Percentiles rank a stretch among this genome's conserved stretches.
These are phyloP conservation scores for Venustoraphidia nigricollis DNA, from an alignment of 2,888 invertebrate genomes.

Conservation along the genomic window DNA sequence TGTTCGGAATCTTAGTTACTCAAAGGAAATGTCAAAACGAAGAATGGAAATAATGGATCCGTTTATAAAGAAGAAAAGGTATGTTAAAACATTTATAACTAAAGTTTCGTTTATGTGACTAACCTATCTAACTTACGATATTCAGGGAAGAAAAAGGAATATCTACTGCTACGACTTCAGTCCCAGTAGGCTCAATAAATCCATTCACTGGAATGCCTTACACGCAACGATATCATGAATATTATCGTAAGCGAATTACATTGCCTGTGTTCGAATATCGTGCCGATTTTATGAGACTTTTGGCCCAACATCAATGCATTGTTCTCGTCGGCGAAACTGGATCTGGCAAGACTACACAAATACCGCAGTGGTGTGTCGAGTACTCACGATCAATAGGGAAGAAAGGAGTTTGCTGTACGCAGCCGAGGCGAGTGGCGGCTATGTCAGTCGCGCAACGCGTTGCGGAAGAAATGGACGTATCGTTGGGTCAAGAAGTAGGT, in stretches of 20 bases:
- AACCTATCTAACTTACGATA: constrained; percentile 7
- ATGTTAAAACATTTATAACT: constrained; percentile 20
- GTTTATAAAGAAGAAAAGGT: constrained; percentile 64
- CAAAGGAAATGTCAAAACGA: constrained; percentile 55
- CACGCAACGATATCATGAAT: constrained; percentile 76
- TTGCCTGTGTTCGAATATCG: constrained; percentile 98
- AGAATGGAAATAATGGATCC: constrained; percentile 78
- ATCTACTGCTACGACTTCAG: constrained; percentile 18
- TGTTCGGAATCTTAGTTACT: background rate
- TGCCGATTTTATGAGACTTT: constrained; percentile 84
- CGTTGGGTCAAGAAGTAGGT: constrained; percentile 80
- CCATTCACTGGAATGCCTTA: constrained; percentile 70
- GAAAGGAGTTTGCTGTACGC: constrained; percentile 89
- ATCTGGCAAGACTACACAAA: constrained; percentile 99
- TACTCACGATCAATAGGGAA: constrained; percentile 47
- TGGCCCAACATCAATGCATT: constrained; percentile 87
- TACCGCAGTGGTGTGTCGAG: constrained; percentile 91
- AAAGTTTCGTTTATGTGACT: background rate
- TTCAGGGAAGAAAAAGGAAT: constrained; percentile 41
- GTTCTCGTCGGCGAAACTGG: constrained; percentile 98
- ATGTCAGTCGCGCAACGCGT: constrained; percentile 99
- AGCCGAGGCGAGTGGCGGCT: constrained; percentile 93
- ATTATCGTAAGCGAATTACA: constrained; percentile 74
- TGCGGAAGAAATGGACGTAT: constrained; percentile 98
- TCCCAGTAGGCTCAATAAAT: constrained; percentile 44